Conservation (phyloP, 2,113 vertebrate genomes). For the Thamnaconus septentrionalis region DNA sequence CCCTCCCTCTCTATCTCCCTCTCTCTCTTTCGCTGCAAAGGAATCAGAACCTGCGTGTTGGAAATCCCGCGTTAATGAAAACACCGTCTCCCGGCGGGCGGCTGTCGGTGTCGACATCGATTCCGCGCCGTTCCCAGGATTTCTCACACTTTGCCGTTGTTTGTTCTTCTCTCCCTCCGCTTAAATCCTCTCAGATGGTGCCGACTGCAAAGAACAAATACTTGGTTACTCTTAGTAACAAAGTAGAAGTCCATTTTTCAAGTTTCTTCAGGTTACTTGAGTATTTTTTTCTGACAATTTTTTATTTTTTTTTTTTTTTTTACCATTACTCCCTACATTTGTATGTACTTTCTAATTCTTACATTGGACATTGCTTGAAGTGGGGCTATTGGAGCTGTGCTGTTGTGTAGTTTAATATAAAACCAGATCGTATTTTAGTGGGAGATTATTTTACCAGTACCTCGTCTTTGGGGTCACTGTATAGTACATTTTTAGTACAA, state of each 20-base stretch:
- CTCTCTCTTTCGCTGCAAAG: slow-evolving; percentile 27
- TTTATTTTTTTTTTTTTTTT: background rate
- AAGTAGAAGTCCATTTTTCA: too few relatives aligned
- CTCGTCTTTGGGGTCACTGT: too few relatives aligned
- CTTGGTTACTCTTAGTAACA: too few relatives aligned
- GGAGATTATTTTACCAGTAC: too few relatives aligned
- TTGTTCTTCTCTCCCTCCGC: slow-evolving; percentile 53
- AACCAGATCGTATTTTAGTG: too few relatives aligned
- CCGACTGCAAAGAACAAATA: slow-evolving; percentile 31
- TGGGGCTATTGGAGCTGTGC: too few relatives aligned
- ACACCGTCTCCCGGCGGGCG: slow-evolving; percentile 54
- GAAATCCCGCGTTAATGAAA: slow-evolving; percentile 74
- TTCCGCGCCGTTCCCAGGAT: slow-evolving; percentile 63
- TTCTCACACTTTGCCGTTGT: slow-evolving; percentile 56
- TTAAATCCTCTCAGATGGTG: slow-evolving; percentile 64
- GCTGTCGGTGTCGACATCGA: slow-evolving; percentile 62
- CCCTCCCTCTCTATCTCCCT: background rate
- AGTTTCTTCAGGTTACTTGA: too few relatives aligned
- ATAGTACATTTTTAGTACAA: too few relatives aligned
- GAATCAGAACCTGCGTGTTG: slow-evolving; percentile 54
- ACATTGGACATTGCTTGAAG: too few relatives aligned
- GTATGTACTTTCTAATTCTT: too few relatives aligned
- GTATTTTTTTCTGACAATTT: slow-evolving; percentile 35
- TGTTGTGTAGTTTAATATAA: too few relatives aligned
- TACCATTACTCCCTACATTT: background rate